These are phyloP conservation scores for Callyntrura sp. DNA, from an alignment of 2,888 invertebrate species.

Conservation along the genomic window DNA sequence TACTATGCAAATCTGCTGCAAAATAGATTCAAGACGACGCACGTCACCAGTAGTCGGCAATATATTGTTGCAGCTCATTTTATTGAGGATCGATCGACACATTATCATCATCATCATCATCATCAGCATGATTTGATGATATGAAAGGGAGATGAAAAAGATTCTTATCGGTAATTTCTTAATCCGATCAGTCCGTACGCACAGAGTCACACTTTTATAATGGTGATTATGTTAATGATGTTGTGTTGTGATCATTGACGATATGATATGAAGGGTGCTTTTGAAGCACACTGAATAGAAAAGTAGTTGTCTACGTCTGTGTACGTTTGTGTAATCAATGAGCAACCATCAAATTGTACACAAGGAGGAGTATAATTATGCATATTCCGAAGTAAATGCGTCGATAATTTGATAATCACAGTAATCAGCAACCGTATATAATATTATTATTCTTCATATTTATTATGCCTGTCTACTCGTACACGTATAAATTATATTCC, in stretches of 20 bases:
- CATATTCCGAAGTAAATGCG: neutral
- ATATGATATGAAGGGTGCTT: neutral
- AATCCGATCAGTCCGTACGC: slow-evolving; percentile 6
- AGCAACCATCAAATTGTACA: neutral
- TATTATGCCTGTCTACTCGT: neutral
- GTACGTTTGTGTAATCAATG: too few species aligned
- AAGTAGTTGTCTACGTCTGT: too few species aligned
- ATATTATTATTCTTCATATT: neutral
- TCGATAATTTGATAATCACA: neutral
- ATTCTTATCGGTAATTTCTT: slow-evolving; percentile 24
- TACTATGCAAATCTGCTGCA: slow-evolving; percentile 12
- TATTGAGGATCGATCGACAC: neutral
- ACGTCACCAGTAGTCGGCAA: too few species aligned
- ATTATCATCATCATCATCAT: neutral
- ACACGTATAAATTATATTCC: too few species aligned
- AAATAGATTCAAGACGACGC: neutral
- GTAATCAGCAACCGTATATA: neutral
- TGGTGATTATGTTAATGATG: slow-evolving; percentile 14
- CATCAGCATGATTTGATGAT: neutral
- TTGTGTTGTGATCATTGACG: neutral
- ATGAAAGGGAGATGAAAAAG: neutral
- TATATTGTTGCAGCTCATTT: too few species aligned
- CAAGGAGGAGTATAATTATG: neutral
- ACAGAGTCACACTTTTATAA: slow-evolving; percentile 7
- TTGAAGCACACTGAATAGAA: neutral